These are phyloP conservation scores for Lasiurus borealis DNA, from an alignment of 2,113 vertebrate genomes.

Conservation along the genomic window DNA sequence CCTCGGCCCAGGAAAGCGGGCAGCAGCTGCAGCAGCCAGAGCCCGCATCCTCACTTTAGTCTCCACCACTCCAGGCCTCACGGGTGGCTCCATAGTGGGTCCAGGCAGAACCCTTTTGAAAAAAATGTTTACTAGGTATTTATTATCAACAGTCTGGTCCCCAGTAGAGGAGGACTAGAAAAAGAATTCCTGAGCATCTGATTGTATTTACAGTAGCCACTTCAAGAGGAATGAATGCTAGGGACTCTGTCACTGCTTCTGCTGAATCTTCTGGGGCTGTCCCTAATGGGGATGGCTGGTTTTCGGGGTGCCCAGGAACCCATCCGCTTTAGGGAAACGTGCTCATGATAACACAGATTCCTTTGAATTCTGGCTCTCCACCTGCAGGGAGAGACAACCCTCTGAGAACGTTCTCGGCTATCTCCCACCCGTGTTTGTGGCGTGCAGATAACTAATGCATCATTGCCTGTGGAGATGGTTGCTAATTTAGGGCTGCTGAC, in stretches of 20 bases:
- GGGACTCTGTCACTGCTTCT: neutral
- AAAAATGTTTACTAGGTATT: neutral
- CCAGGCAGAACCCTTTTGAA: slow-evolving; percentile 42
- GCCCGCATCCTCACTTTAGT: too few relatives aligned
- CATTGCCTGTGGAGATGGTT: slow-evolving; percentile 54
- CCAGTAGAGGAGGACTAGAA: neutral
- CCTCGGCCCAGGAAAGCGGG: slow-evolving; percentile 76
- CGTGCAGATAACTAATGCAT: slow-evolving; percentile 62
- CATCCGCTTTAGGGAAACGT: rapidly evolving
- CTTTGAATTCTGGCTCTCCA: neutral
- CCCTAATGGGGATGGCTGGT: neutral
- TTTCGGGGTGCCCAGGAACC: neutral
- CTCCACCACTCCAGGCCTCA: slow-evolving; percentile 67
- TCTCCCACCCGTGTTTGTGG: slow-evolving; percentile 59
- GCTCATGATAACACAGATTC: neutral
- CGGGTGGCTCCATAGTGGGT: slow-evolving; percentile 49
- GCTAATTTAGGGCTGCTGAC: slow-evolving; percentile 61
- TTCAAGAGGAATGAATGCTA: neutral
- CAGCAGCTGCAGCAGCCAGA: too few relatives aligned
- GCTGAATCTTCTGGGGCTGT: neutral
- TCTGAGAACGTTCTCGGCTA: neutral
- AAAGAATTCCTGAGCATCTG: neutral
- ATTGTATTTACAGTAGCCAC: slow-evolving; percentile 55
- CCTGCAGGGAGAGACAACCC: slow-evolving; percentile 30
- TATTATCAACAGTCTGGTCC: slow-evolving; percentile 59